Evolutionary conservation across 2,113 vertebrate genomes (phyloP).

Genomic region (Oryzias woworae): DNA sequence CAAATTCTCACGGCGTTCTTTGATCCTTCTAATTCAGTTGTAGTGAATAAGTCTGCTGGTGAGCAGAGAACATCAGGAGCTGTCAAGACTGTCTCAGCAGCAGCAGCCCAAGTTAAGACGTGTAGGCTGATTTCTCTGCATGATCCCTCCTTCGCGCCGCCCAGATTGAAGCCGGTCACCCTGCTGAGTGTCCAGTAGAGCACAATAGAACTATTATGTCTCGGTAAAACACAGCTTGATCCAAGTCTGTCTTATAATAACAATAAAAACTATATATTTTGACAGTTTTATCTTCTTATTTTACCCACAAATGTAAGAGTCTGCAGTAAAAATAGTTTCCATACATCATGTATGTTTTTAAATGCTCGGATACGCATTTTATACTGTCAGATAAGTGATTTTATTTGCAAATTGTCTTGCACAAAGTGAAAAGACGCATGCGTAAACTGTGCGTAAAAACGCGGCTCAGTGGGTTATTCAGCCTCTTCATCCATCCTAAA

Average conservation of each 20-base stretch:
- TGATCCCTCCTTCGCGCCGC: slow-evolving; percentile 64
- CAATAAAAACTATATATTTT: neutral
- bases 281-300: no score
- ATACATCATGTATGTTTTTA: no score
- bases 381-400: neutral
- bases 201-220: neutral
- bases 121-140: slow-evolving; percentile 47
- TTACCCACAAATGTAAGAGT: no score
- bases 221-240: neutral
- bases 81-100: slow-evolving; percentile 45
- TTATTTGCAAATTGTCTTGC: neutral
- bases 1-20: neutral
- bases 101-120: slow-evolving; percentile 16
- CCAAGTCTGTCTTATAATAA: neutral
- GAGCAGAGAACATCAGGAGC: slow-evolving; percentile 48
- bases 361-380: no score
- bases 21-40: slow-evolving; percentile 54
- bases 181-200: slow-evolving; percentile 12
- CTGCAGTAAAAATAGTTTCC: neutral
- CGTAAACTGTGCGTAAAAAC: slow-evolving; percentile 1
- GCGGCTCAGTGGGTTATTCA: neutral
- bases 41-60: slow-evolving; percentile 38
- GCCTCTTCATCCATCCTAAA: no score
- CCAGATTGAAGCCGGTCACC: slow-evolving; percentile 26
- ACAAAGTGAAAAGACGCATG: neutral